A percentile compares a stretch with the other conserved stretches of the same genome.
Evolutionary conservation across 1,140 invertebrate genomes (phyloP).

Genomic region (Sminthurinus signatus): DNA sequence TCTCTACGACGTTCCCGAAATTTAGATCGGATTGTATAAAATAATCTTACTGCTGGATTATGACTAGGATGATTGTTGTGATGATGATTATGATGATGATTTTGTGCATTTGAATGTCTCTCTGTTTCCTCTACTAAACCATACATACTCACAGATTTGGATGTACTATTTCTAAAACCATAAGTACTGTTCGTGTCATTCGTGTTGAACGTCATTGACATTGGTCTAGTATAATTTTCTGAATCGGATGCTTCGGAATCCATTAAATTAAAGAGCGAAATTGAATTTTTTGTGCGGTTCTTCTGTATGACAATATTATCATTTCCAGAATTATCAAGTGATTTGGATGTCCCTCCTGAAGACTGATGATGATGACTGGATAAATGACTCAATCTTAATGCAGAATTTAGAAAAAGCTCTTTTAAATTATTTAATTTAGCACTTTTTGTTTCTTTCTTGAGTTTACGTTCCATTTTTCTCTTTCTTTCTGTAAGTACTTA

Average conservation of each 20-base stretch:
- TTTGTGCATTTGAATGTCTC: neutral
- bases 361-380: too few species aligned
- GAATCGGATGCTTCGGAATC: neutral
- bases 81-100: neutral
- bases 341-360: neutral
- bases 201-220: slow-evolving; percentile 8
- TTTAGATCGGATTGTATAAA: slow-evolving; percentile 34
- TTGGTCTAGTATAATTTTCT: neutral
- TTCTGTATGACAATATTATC: neutral
- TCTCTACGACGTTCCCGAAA: slow-evolving; percentile 28
- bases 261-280: slow-evolving; percentile 31
- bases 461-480: slow-evolving; percentile 23
- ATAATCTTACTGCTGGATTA: slow-evolving; percentile 32
- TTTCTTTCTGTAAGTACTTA: too few species aligned
- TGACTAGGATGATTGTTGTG: neutral
- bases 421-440: slow-evolving; percentile 32
- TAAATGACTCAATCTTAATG: slow-evolving; percentile 23
- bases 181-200: neutral
- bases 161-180: neutral
- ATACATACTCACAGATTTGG: slow-evolving; percentile 37
- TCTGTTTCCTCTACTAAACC: slow-evolving; percentile 15
- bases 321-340: neutral
- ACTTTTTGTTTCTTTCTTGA: slow-evolving; percentile 16
- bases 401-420: slow-evolving; percentile 32
- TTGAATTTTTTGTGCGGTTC: slow-evolving; percentile 19